Evolutionary conservation across 2,797 vertebrate species (phyloP).

Genomic region (Galaxias olidus): DNA sequence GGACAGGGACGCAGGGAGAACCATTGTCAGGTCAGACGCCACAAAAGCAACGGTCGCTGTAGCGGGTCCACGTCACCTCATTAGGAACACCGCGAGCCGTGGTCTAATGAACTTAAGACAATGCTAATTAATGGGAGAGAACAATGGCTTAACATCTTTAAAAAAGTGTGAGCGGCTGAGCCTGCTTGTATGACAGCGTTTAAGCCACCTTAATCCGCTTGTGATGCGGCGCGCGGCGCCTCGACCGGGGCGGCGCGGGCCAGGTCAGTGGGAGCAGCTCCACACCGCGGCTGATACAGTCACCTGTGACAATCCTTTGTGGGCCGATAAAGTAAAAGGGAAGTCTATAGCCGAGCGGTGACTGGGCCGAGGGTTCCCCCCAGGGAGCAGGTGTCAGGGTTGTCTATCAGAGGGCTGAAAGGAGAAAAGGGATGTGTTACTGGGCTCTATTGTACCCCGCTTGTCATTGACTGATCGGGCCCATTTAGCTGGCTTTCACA

Average conservation of each 20-base stretch:
- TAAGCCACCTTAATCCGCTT: constrained; percentile 83
- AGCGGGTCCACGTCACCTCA: constrained; percentile 80
- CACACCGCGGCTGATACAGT: constrained; percentile 88
- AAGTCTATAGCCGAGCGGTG: constrained; percentile 80
- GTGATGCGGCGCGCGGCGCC: constrained; percentile 67
- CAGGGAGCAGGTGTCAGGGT: constrained; percentile 91
- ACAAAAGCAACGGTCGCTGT: constrained; percentile 81
- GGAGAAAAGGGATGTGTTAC: constrained; percentile 87
- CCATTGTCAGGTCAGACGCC: constrained; percentile 85
- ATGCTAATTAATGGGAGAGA: constrained; percentile 92
- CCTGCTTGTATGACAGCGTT: constrained; percentile 85
- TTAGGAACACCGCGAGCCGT: constrained; percentile 77
- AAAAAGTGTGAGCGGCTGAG: constrained; percentile 70
- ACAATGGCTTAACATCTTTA: constrained; percentile 90
- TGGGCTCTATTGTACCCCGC: constrained; percentile 87
- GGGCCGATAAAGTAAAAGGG: constrained; percentile 87
- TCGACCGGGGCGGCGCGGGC: constrained; percentile 52
- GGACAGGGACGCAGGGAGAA: constrained; percentile 70
- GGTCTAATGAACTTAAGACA: constrained; percentile 99
- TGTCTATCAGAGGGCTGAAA: constrained; percentile 95
- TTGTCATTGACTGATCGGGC: constrained; percentile 99
- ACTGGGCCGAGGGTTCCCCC: constrained; percentile 75
- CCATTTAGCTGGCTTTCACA: constrained; percentile 93
- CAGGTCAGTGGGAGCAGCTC: constrained; percentile 74
- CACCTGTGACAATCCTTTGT: constrained; percentile 88